Evolutionary conservation across 2,888 invertebrate genomes (phyloP), one percentile per base, ranked within the genome.

Genomic region (Tetragonisca angustula): DNA sequence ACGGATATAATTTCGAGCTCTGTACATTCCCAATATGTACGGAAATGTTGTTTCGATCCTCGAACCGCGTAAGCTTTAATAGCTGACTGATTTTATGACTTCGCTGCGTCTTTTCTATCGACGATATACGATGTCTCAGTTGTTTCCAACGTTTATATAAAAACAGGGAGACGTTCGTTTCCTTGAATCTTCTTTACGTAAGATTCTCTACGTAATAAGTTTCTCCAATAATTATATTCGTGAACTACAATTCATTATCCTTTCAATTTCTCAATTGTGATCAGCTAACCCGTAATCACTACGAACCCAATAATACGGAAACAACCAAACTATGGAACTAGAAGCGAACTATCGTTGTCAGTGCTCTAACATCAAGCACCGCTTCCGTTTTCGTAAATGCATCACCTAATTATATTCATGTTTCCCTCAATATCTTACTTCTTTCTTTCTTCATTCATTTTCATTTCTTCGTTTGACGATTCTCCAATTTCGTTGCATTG

Each of bases 201-300:
- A 17, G 52, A 21, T 88, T 89, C 89, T 90, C 90, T 90, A 88
- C 88, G 87, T 73, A 69, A 43, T n/a, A 77, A 73, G 52, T 81
- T 74, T 78, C 80, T 74, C 80, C 85, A 91, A 86, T 90, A 87
- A 88, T 90, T 83, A 79, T 88, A 90, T 91, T 91, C 87, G 79
- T 82, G 71, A 76, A 81, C 84, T 88, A 88, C 88, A 89, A 91
- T 91, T 91, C 78, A 86, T 86, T 86, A 79, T 88, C 69, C 81
- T 79, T 52, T 32, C 17, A 70, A 43, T 64, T 73, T 83, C 71
- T 64, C 27, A 21, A 69, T 84, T 68, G 68, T 32, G 56, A 79
- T 68, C 79, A 76, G 72, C 61, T 79, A 79, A 81, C 80, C 74
- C 81, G 83, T 85, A 68, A 79, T 84, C 79, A 88, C 80, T 85